Evolutionary conservation across 1,140 invertebrate genomes (phyloP).

Genomic region (Pantala flavescens): DNA sequence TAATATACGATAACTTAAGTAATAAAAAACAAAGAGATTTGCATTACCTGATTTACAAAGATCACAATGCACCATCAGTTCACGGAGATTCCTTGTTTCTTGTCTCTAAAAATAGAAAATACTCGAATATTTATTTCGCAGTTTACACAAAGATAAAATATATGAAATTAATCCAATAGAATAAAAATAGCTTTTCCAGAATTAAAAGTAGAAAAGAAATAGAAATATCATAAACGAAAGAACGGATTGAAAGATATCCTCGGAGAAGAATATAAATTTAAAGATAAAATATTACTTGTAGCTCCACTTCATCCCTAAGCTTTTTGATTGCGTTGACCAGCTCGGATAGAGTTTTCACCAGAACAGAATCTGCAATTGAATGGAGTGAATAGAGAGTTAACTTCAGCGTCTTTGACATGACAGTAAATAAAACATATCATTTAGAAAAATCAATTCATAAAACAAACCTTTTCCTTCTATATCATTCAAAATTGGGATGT

Average conservation of each 20-base stretch:
- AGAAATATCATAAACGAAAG: conserved; percentile 12
- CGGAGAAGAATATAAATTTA: conserved; percentile 18
- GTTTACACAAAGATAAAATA: too few species aligned
- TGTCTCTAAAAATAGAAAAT: neutral
- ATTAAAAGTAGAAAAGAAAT: neutral
- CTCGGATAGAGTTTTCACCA: conserved; percentile 57
- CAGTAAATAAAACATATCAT: too few species aligned
- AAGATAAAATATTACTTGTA: conserved; percentile 34
- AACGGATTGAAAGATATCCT: conserved; percentile 22
- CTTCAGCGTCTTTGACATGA: too few species aligned
- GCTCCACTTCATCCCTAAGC: conserved; percentile 53
- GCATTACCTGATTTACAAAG: neutral
- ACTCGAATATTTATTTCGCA: neutral
- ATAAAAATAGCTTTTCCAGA: neutral
- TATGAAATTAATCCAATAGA: too few species aligned
- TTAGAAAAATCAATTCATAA: neutral
- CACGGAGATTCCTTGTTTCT: neutral
- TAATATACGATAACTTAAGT: too few species aligned
- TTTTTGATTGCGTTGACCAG: conserved; percentile 60
- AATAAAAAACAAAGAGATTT: neutral
- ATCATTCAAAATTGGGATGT: conserved; percentile 59
- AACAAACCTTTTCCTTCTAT: conserved; percentile 47
- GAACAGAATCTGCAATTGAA: conserved; percentile 44
- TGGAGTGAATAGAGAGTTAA: conserved; percentile 11
- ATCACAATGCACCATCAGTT: neutral